Conservation (phyloP, 2,888 invertebrate genomes). For the Aelia acuminata region DNA sequence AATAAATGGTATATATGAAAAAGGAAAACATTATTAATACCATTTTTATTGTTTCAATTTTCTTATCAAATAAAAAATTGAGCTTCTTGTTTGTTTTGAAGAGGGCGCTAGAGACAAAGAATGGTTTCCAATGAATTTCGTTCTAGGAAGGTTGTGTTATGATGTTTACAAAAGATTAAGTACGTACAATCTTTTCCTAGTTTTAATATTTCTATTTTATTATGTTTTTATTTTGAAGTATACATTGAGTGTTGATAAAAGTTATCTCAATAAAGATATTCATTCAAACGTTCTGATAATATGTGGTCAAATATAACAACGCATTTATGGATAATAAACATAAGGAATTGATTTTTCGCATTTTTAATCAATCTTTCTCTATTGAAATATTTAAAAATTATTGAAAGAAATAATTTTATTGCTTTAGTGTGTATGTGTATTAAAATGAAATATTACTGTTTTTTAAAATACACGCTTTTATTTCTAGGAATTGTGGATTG, state of each 20-base stretch:
- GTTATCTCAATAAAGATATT: not conserved
- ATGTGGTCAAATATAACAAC: not conserved
- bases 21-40: not conserved
- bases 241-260: not conserved
- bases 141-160: slow-evolving; percentile 56
- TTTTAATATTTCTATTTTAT: not conserved
- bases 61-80: not conserved
- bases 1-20: not conserved
- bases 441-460: not conserved
- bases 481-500: slow-evolving; percentile 49
- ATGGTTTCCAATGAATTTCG: slow-evolving; percentile 55
- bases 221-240: not conserved
- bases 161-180: slow-evolving; percentile 49
- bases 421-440: not conserved
- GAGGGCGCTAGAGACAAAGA: slow-evolving; percentile 51
- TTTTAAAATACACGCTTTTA: not conserved
- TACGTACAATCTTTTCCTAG: not conserved
- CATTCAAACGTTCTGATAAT: not conserved
- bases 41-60: not conserved
- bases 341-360: not conserved
- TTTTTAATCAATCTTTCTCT: not conserved
- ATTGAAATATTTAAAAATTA: not conserved
- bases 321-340: slow-evolving; percentile 25
- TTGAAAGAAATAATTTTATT: not conserved
- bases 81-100: slow-evolving; percentile 56